Evolutionary conservation across 2,888 invertebrate species (phyloP).

Genomic region (Drepanosiphum platanoidis): DNA sequence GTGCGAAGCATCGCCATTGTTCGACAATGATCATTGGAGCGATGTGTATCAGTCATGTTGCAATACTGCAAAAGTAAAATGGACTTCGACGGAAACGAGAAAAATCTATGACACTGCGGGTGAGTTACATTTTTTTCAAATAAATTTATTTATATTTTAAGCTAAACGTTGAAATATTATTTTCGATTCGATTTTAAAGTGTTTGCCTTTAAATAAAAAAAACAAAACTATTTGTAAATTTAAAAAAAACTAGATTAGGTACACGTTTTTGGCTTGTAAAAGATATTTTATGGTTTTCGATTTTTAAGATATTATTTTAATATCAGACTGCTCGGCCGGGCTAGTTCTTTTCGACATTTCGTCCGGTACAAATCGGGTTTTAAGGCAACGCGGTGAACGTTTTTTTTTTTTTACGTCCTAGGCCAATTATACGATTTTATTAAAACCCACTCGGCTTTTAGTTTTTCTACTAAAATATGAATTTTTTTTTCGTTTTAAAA

Average conservation of each 20-base stretch:
- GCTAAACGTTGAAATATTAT: neutral
- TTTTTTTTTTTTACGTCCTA: no score
- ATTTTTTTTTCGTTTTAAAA: no score
- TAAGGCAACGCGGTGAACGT: no score
- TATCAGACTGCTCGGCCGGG: neutral
- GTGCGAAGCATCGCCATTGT: conserved; percentile 68
- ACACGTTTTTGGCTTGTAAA: neutral
- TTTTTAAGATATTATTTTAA: neutral
- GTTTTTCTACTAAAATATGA: no score
- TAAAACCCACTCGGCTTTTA: no score
- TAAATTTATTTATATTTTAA: conserved; percentile 2
- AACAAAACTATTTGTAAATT: neutral
- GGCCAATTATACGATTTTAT: no score
- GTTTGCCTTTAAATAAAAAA: neutral
- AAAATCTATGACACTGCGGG: neutral
- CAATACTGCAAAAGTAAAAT: conserved; percentile 65
- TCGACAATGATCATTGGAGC: conserved; percentile 72
- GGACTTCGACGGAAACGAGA: neutral
- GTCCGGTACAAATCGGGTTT: neutral
- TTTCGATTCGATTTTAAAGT: neutral
- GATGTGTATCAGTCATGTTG: conserved; percentile 75
- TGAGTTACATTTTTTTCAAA: no score
- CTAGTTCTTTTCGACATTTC: neutral
- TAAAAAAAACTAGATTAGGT: neutral
- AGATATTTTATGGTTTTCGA: neutral